Base-by-base conservation (phyloP, 1,140 invertebrate species). In the Dreissena rostriformis region DNA sequence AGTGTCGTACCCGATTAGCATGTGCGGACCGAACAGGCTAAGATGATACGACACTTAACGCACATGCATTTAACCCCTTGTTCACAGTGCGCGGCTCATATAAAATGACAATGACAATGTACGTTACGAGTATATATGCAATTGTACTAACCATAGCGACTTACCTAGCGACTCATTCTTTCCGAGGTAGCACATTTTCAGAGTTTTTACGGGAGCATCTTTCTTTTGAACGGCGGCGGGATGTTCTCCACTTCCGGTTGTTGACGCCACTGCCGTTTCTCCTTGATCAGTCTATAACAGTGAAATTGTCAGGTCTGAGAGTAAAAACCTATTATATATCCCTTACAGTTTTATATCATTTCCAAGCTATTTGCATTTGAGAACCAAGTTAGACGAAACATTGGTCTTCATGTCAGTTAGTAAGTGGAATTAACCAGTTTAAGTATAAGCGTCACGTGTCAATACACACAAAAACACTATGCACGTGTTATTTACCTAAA, bases 141-240 rank as follows among this genome's bases (percentile, higher is more conserved):
- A 39, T 39, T 2, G 39, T 8, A 39, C 39, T 39, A 8, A 39
- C 39, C 39, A n/a, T 39, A 39, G 39, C 39, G 39, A 39, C 89
- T 81, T 87, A 92, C 91, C 91, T 24, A 92, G 71, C 68, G 88
- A 87, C 71, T 92, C 91, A 71, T 92, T 92, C 57, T 88, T 88
- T 39, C 90, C 91, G 22, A 92, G 85, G 66, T 88, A 86, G 71
- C 90, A 92, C 24, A 92, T 80, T 82, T 91, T 90, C 12, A 80
- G 87, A 17, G 72, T 82, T 77, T 85, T 91, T 22, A 77, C 65
- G n/a, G 49, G 80, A n/a, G 86, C 86, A 66, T 89, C 87, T 74
- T 87, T 86, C 51, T 87, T 90, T 55, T 89, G 11, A 87, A 51
- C 2, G 67, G 22, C 17, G 49, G 76, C 19, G 63, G 66, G 19